Evolutionary conservation across 2,888 invertebrate genomes (phyloP), one percentile per base, ranked within the genome.

Genomic region (Glyphotaelius pellucidus): DNA sequence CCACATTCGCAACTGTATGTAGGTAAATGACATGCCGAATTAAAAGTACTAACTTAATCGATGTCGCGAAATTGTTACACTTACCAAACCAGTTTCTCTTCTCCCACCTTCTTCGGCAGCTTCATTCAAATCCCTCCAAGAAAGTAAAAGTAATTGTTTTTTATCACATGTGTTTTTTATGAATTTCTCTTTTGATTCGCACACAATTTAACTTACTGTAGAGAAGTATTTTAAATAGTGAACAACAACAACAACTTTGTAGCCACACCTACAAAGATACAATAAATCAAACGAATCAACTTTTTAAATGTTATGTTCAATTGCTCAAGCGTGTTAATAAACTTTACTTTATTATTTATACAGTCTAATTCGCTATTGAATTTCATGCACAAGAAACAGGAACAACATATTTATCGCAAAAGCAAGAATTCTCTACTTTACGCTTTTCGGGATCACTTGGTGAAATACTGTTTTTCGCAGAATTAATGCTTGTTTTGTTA

Each of bases 71-170:
- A 88, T 52, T 67, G 86, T 86, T 86, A 67, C 52, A 88, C 31
- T 88, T 67, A 35, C 47, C 30, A 86, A 88, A 88, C 88, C 88
- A 30, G 88, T 88, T 88, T 88, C 67, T 67, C 35, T 35, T 88
- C 88, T 32, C 67, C 88, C 30, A 32, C 52, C 47, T 52, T 7
- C 25, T n/a, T 9, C 38, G 47, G 15, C 67, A n/a, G 19, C 67
- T 88, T 38, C 25, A 67, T 88, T 88, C 32, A 31, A 15, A 67
- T 88, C 31, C 67, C 88, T 14, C 67, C 19, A 67, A 88, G 88
- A 88, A 88, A 88, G 88, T 88, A 88, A 88, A 32, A 88, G 67
- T 79, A 88, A 88, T 88, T 47, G 42, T 87, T 47, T 25, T 31
- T 88, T 31, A 30, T 67, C 67, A 19, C 35, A 32, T 35, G 67